Evolutionary conservation across 2,888 invertebrate species (phyloP).

Genomic region (Bombyx huttoni): DNA sequence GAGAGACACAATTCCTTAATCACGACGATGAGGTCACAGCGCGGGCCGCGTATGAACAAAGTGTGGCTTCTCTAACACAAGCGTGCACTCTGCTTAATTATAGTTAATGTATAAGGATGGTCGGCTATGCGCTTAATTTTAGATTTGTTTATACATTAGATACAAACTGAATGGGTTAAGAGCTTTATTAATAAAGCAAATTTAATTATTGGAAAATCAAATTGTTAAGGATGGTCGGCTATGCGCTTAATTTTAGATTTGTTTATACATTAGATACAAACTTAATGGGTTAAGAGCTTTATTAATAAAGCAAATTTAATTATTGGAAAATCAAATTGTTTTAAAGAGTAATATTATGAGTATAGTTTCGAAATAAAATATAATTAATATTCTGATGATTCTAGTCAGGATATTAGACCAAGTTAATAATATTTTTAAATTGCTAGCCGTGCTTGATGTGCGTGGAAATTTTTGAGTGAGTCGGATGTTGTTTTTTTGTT

Average conservation of each 20-base stretch:
- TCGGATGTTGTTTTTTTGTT: too few species aligned
- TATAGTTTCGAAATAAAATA: too few species aligned
- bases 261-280: neutral
- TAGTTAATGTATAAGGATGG: slow-evolving; percentile 27
- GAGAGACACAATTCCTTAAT: slow-evolving; percentile 22
- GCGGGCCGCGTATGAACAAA: slow-evolving; percentile 13
- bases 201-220: too few species aligned
- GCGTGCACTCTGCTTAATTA: slow-evolving; percentile 42
- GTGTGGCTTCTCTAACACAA: slow-evolving; percentile 23
- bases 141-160: neutral
- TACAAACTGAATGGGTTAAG: neutral
- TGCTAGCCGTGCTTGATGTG: too few species aligned
- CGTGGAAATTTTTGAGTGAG: too few species aligned
- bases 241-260: slow-evolving; percentile 1
- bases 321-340: too few species aligned
- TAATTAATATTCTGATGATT: too few species aligned
- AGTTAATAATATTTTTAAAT: too few species aligned
- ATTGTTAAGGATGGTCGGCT: slow-evolving; percentile 12
- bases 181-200: too few species aligned
- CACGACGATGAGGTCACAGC: slow-evolving; percentile 21
- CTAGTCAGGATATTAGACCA: too few species aligned
- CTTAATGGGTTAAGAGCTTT: neutral
- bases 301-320: too few species aligned
- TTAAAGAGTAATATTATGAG: too few species aligned
- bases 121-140: slow-evolving; percentile 9